A percentile compares a stretch with the other conserved stretches of the same genome.
phyloP scores from a whole-genome alignment of 2,888 invertebrate species.

The Ophioninae sp. region DNA sequence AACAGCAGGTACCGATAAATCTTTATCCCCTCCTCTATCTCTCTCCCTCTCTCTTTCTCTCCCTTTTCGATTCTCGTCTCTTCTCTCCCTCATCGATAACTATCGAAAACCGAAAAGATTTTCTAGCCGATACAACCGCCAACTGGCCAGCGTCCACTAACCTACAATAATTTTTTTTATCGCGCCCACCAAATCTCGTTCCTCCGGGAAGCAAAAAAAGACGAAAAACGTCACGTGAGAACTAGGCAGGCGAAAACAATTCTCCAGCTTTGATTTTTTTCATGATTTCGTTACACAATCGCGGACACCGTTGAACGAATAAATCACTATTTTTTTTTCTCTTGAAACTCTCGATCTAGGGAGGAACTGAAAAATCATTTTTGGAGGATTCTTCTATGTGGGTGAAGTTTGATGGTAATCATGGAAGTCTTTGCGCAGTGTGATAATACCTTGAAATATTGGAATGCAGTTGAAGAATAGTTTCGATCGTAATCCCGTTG shows the following conservation, averaged over 20 bases:
- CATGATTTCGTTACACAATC: constrained; percentile 4
- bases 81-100: constrained; percentile 50
- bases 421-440: not conserved
- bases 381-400: not conserved
- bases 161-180: constrained; percentile 49
- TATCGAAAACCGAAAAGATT: constrained; percentile 59
- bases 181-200: constrained; percentile 34
- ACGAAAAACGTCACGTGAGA: constrained; percentile 48
- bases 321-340: constrained; percentile 22
- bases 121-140: constrained; percentile 36
- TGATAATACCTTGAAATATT: not conserved
- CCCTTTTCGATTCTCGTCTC: not conserved
- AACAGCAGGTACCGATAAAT: constrained; percentile 57
- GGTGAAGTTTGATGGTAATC: not conserved
- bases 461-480: not conserved
- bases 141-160: constrained; percentile 22
- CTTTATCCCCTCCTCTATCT: constrained; percentile 35
- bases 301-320: constrained; percentile 17
- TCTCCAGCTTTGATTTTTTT: constrained; percentile 7
- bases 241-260: constrained; percentile 32
- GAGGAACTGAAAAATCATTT: not conserved
- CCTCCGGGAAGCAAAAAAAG: constrained; percentile 8
- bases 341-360: not conserved
- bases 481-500: not conserved
- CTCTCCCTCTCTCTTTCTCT: constrained; percentile 41